phyloP scores from a whole-genome alignment of 2,797 vertebrate species.

The Hemitrygon akajei region DNA sequence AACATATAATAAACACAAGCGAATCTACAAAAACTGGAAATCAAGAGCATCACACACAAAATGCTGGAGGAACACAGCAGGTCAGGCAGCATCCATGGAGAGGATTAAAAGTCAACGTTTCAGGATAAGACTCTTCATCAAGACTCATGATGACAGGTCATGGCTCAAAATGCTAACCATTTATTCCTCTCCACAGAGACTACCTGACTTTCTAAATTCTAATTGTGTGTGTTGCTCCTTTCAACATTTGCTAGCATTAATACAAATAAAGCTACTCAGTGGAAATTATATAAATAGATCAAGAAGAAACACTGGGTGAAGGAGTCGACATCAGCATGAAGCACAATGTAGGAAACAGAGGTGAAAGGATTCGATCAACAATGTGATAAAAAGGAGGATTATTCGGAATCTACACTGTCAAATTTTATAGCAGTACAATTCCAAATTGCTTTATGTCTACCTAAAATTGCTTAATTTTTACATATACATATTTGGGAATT shows the following conservation, averaged over 20 bases:
- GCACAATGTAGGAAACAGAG: not conserved
- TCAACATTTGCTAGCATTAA: not conserved
- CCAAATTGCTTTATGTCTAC: not conserved
- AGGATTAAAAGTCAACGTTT: no score
- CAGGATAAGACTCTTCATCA: no score
- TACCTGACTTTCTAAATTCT: no score
- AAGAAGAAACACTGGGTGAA: not conserved
- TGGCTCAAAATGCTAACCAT: no score
- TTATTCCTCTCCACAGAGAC: no score
- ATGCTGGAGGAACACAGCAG: no score
- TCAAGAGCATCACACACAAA: no score
- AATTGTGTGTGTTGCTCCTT: no score
- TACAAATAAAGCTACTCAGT: not conserved
- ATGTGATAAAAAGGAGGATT: not conserved
- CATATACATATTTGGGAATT: not conserved
- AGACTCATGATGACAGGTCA: no score
- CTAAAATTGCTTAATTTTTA: not conserved
- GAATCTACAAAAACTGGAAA: no score
- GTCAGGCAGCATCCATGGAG: no score
- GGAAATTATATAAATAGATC: not conserved
- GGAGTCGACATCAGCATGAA: not conserved
- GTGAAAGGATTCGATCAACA: not conserved
- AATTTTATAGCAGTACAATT: not conserved
- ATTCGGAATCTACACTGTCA: not conserved
- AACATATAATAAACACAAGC: not conserved